These are phyloP conservation scores for Brachyistius frenatus DNA, from an alignment of 2,113 vertebrate genomes.

Conservation along the genomic window DNA sequence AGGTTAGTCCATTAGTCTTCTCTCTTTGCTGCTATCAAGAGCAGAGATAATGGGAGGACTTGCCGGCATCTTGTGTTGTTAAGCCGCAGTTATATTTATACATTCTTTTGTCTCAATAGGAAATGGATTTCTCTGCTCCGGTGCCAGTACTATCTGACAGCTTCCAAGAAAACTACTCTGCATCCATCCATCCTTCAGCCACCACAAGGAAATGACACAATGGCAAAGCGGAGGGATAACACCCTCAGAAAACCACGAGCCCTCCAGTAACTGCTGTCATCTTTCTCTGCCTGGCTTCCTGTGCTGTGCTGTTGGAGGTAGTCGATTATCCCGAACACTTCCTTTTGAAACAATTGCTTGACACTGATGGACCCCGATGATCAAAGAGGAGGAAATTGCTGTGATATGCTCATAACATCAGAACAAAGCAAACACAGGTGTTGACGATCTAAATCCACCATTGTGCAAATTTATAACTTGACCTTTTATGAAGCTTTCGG, in stretches of 20 bases:
- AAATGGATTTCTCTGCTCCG: constrained; percentile 59
- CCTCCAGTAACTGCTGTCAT: constrained; percentile 35
- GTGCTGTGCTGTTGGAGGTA: constrained; percentile 2
- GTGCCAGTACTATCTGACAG: constrained; percentile 38
- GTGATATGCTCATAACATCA: neutral
- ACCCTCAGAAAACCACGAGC: constrained; percentile 49
- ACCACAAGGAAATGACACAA: constrained; percentile 66
- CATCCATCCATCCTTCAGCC: constrained; percentile 35
- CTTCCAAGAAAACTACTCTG: constrained; percentile 50
- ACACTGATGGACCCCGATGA: neutral
- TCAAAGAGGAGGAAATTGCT: neutral
- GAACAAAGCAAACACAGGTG: neutral
- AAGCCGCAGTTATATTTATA: constrained; percentile 77
- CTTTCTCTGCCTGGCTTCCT: constrained; percentile 45
- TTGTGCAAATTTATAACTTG: neutral
- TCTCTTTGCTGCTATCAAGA: constrained; percentile 74
- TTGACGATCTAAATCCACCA: neutral
- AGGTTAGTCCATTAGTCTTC: constrained; percentile 81
- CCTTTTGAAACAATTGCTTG: constrained; percentile 1
- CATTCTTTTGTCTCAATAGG: constrained; percentile 74
- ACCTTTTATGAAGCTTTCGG: constrained; percentile 38
- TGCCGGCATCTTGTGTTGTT: constrained; percentile 54
- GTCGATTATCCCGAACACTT: constrained; percentile 17
- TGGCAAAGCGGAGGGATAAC: constrained; percentile 51
- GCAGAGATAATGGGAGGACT: constrained; percentile 75